Conservation (phyloP, 2,113 vertebrate genomes). For the Dipodomys stephensi region DNA sequence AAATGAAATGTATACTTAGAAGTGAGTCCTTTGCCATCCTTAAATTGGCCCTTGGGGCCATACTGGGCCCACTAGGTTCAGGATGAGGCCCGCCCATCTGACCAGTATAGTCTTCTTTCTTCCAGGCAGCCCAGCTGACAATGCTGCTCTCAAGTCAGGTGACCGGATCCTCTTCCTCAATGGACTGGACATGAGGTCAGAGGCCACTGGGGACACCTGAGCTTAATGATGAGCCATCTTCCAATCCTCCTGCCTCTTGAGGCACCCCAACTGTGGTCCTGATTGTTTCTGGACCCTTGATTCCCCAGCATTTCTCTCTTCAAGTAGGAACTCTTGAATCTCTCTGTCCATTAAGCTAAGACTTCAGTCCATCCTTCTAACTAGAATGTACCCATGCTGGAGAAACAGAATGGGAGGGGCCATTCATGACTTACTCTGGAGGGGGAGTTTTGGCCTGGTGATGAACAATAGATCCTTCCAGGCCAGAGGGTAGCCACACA, state of each 20-base stretch:
- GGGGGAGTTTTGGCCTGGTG: background rate
- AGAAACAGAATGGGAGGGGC: background rate
- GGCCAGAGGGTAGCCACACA: background rate
- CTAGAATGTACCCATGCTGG: background rate
- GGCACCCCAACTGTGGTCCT: background rate
- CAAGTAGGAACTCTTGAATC: background rate
- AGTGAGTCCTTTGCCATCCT: background rate
- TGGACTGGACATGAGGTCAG: conserved; percentile 98
- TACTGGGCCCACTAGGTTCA: too few relatives aligned
- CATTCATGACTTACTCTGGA: background rate
- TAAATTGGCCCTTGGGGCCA: rapidly evolving
- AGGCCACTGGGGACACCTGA: background rate
- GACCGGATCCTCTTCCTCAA: conserved; percentile 98
- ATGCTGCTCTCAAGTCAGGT: conserved; percentile 94
- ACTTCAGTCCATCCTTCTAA: background rate
- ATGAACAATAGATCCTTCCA: background rate
- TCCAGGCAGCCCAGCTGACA: conserved; percentile 96
- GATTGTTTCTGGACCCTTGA: background rate
- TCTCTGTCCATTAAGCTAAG: too few relatives aligned
- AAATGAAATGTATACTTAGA: background rate
- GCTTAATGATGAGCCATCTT: background rate
- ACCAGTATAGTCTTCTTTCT: background rate
- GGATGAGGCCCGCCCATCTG: background rate
- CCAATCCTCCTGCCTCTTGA: background rate
- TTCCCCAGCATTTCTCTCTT: background rate